Conservation (phyloP, 2,113 vertebrate genomes). For the Morone chrysops region DNA sequence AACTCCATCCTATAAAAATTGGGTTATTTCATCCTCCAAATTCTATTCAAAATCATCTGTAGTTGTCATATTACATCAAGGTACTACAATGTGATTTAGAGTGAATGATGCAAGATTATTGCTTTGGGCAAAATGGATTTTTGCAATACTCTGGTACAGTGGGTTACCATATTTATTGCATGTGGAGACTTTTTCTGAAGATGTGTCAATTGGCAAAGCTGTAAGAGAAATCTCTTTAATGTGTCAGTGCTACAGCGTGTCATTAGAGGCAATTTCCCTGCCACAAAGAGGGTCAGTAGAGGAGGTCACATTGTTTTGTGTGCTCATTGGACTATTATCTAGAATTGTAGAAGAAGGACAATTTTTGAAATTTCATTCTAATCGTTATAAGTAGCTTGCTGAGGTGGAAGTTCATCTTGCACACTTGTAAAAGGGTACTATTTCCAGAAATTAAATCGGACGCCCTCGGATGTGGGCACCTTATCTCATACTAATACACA, state of each 20-base stretch:
- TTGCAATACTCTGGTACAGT: conserved; percentile 4
- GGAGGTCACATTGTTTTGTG: conserved; percentile 75
- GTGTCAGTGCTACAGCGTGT: conserved; percentile 57
- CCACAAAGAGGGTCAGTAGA: conserved; percentile 77
- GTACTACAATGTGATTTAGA: conserved; percentile 40
- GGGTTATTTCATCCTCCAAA: conserved; percentile 52
- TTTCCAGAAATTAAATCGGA: conserved; percentile 70
- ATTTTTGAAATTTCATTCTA: conserved; percentile 71
- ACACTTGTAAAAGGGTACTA: conserved; percentile 66
- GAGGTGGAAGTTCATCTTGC: conserved; percentile 73
- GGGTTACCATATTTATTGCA: conserved; percentile 62
- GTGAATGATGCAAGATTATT: conserved; percentile 55
- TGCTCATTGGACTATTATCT: conserved; percentile 73
- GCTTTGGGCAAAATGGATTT: conserved; percentile 52
- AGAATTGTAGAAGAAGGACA: conserved; percentile 66
- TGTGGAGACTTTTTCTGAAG: conserved; percentile 49
- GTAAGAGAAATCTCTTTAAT: conserved; percentile 65
- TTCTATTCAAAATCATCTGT: conserved; percentile 46
- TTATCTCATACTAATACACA: conserved; percentile 63
- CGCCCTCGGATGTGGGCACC: conserved; percentile 48
- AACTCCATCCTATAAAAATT: conserved; percentile 39
- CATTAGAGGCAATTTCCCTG: conserved; percentile 78
- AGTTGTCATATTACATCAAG: conserved; percentile 53
- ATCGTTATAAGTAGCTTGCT: conserved; percentile 69
- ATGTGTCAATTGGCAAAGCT: conserved; percentile 69